Conservation (phyloP, 2,888 invertebrate species). For the Periphyllus acericola region DNA sequence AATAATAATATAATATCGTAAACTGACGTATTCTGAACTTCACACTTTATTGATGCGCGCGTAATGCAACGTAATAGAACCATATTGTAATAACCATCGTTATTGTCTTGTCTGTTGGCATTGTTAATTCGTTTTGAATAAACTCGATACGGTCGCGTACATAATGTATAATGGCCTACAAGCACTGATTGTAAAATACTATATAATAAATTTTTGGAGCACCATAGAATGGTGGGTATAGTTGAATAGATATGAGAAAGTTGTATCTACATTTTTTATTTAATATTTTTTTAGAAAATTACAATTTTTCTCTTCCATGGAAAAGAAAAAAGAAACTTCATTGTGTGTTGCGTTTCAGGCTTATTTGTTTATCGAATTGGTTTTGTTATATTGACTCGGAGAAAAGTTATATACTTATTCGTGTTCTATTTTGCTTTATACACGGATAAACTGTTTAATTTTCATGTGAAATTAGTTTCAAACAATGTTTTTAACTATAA, state of each 20-base stretch:
- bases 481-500: slow-evolving; percentile 18
- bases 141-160: background rate
- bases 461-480: background rate
- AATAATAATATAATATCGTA: background rate
- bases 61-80: too few relatives aligned
- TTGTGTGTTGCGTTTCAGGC: background rate
- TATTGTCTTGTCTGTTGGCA: background rate
- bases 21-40: background rate
- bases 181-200: background rate
- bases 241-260: background rate
- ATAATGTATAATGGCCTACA: background rate
- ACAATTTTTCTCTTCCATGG: background rate
- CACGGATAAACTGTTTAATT: background rate
- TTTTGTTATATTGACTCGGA: slow-evolving; percentile 4
- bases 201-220: too few relatives aligned
- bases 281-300: background rate
- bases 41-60: background rate
- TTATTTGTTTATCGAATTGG: slow-evolving; percentile 12
- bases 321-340: background rate
- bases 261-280: background rate
- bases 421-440: background rate
- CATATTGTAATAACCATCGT: background rate
- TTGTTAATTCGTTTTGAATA: background rate
- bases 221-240: background rate
- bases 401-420: background rate